Percentiles rank a stretch among this genome's conserved stretches.
Conservation (phyloP, 2,797 vertebrate species). For the Danio aesculapii region DNA sequence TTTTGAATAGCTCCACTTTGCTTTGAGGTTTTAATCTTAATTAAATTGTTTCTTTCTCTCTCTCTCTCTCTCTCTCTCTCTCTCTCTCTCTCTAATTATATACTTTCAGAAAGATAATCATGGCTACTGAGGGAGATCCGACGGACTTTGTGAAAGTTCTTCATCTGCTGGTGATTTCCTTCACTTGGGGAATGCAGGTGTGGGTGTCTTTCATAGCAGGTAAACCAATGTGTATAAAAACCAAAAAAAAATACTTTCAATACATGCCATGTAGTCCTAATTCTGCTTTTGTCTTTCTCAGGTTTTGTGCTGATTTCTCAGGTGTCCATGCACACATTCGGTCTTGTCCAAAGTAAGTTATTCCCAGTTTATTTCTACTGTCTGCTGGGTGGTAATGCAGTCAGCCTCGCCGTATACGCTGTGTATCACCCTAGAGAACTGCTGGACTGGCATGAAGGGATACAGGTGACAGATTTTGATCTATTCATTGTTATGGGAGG, state of each 20-base stretch:
- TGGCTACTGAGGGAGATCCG: constrained; percentile 81
- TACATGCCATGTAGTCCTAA: neutral
- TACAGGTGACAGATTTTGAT: constrained; percentile 78
- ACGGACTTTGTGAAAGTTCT: constrained; percentile 80
- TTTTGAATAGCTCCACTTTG: too few species aligned
- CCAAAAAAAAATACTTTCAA: neutral
- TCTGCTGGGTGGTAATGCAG: constrained; percentile 76
- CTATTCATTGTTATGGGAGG: too few species aligned
- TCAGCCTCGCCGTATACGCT: constrained; percentile 82
- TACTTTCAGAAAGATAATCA: constrained; percentile 56
- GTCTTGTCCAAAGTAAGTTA: constrained; percentile 88
- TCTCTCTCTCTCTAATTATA: too few species aligned
- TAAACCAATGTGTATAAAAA: constrained; percentile 55
- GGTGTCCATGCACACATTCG: constrained; percentile 85
- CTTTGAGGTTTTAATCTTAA: too few species aligned
- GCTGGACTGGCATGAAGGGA: constrained; percentile 79
- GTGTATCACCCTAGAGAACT: constrained; percentile 81
- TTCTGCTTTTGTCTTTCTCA: constrained; percentile 58
- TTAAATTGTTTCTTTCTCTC: too few species aligned
- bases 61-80: too few species aligned
- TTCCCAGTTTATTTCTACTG: constrained; percentile 87
- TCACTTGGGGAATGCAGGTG: constrained; percentile 89
- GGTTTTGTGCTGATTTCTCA: constrained; percentile 82
- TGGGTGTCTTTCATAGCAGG: constrained; percentile 92
- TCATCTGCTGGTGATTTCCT: constrained; percentile 85